Conservation (phyloP, 1,140 invertebrate genomes). For the Venturia canescens region DNA sequence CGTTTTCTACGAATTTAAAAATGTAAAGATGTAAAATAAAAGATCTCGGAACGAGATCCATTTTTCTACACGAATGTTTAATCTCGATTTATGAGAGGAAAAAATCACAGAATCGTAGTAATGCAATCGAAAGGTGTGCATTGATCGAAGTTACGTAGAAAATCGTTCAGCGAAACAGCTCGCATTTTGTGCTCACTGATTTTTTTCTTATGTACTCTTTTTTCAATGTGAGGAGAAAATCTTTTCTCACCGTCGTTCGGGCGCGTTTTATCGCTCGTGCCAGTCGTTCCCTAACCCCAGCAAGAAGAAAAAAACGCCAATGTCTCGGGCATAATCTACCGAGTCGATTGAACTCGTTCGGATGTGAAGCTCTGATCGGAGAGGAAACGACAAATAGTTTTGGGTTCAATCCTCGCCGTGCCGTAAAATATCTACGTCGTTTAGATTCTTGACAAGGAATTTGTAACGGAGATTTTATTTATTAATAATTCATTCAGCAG, state of each 20-base stretch:
- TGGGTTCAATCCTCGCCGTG: neutral
- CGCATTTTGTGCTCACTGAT: neutral
- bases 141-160: neutral
- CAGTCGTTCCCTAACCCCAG: slow-evolving; percentile 4
- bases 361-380: slow-evolving; percentile 26
- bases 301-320: slow-evolving; percentile 17
- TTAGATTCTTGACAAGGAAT: neutral
- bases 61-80: neutral
- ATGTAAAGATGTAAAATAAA: no score
- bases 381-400: slow-evolving; percentile 31
- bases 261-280: slow-evolving; percentile 28
- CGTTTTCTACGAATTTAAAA: no score
- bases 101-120: neutral
- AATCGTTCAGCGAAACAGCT: neutral
- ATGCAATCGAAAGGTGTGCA: neutral
- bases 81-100: neutral
- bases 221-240: slow-evolving; percentile 7
- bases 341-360: slow-evolving; percentile 12
- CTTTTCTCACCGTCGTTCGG: slow-evolving; percentile 12
- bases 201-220: slow-evolving; percentile 1
- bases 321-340: slow-evolving; percentile 31
- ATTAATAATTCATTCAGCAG: no score
- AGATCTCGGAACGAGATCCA: neutral
- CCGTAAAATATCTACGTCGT: neutral
- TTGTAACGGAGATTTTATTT: neutral